Evolutionary conservation across 2,797 vertebrate species (phyloP).

Genomic region (Knipowitschia caucasica): DNA sequence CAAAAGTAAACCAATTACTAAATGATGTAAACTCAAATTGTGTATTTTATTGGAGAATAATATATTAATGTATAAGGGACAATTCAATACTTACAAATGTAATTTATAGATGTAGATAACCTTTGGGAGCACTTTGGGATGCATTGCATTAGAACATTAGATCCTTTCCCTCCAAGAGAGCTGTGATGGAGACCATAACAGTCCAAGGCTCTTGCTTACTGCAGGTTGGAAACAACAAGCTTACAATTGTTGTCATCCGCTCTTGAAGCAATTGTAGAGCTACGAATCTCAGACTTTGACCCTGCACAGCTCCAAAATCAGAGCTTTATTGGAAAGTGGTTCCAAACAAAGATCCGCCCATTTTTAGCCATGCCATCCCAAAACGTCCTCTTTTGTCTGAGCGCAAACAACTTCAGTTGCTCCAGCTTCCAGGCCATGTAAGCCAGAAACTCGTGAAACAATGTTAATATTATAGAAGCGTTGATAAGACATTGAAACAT

Average conservation of each 20-base stretch:
- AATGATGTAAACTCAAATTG: too few relatives aligned
- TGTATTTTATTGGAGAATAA: too few relatives aligned
- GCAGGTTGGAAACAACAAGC: constrained; percentile 22
- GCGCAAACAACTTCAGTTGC: constrained; percentile 53
- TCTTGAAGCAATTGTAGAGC: constrained; percentile 52
- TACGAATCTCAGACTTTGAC: constrained; percentile 35
- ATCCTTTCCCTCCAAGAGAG: too few relatives aligned
- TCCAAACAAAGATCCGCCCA: constrained; percentile 29
- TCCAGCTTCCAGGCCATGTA: constrained; percentile 46
- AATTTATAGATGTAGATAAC: too few relatives aligned
- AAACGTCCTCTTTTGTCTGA: constrained; percentile 48
- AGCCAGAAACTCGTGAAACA: constrained; percentile 11
- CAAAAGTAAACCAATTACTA: too few relatives aligned
- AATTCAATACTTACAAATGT: too few relatives aligned
- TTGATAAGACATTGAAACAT: background rate
- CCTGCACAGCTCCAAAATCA: constrained; percentile 24
- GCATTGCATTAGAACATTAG: too few relatives aligned
- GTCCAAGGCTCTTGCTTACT: background rate
- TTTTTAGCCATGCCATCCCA: constrained; percentile 41
- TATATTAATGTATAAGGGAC: too few relatives aligned
- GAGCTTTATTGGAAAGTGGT: constrained; percentile 34
- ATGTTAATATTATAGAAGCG: background rate
- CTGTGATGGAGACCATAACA: too few relatives aligned
- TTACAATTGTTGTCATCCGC: constrained; percentile 9
- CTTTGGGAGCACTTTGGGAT: too few relatives aligned